phyloP scores from a whole-genome alignment of 1,140 invertebrate genomes.

The Caerostris darwini region DNA sequence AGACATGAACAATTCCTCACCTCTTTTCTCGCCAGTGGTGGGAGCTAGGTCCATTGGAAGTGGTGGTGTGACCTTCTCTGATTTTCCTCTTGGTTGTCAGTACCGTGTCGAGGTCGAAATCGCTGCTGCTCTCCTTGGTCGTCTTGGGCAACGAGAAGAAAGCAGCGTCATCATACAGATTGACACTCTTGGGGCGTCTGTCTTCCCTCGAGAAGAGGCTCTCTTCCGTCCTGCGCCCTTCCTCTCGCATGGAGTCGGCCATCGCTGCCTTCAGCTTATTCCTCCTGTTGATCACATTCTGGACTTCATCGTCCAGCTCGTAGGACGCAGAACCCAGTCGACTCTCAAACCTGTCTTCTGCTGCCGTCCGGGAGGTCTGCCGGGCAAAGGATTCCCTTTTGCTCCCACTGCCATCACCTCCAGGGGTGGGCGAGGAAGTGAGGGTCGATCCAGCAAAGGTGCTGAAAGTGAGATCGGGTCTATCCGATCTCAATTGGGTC shows the following conservation, averaged over 20 bases:
- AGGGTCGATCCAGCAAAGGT: slow-evolving; percentile 66
- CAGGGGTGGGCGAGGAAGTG: slow-evolving; percentile 29
- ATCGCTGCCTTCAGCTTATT: slow-evolving; percentile 1
- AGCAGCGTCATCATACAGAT: slow-evolving; percentile 64
- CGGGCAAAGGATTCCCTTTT: neutral
- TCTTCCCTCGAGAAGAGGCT: neutral
- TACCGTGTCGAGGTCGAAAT: neutral
- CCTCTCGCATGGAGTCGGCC: neutral
- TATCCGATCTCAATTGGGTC: slow-evolving; percentile 61
- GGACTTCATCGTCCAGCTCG: slow-evolving; percentile 30
- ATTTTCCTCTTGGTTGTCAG: neutral
- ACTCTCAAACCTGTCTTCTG: slow-evolving; percentile 22
- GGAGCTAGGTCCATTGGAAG: slow-evolving; percentile 60
- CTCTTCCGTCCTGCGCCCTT: neutral
- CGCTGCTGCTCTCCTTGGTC: neutral
- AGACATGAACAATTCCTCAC: slow-evolving; percentile 23
- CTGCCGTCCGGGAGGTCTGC: neutral
- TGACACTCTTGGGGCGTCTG: slow-evolving; percentile 1
- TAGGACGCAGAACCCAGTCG: neutral
- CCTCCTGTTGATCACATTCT: slow-evolving; percentile 56
- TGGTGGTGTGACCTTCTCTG: neutral
- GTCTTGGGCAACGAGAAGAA: slow-evolving; percentile 57
- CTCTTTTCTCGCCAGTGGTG: slow-evolving; percentile 78
- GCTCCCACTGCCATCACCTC: neutral
- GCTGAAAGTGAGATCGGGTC: slow-evolving; percentile 56